A percentile compares a stretch with the other conserved stretches of the same genome.
phyloP scores from a whole-genome alignment of 2,797 vertebrate species.

The Smutsia gigantea region DNA sequence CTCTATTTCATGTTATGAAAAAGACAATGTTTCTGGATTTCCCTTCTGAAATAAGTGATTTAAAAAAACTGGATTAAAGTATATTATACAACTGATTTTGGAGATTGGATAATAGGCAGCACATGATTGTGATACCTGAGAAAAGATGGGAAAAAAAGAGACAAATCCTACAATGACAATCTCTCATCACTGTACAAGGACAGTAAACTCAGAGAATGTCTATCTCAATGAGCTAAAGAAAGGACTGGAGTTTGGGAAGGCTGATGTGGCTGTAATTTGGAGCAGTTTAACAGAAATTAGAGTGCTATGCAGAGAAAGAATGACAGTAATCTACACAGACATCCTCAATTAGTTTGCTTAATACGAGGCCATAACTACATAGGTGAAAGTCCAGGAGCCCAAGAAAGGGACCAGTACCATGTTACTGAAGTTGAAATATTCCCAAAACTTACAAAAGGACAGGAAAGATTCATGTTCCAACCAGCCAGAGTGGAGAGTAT shows the following conservation, averaged over 20 bases:
- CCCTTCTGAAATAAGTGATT: background rate
- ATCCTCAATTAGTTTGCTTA: background rate
- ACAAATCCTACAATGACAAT: background rate
- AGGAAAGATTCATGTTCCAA: too few relatives aligned
- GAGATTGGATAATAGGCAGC: background rate
- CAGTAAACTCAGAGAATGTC: background rate
- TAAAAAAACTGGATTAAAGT: background rate
- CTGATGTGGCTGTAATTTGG: background rate
- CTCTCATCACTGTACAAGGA: background rate
- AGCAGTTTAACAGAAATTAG: background rate
- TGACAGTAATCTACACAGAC: background rate
- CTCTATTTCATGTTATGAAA: background rate
- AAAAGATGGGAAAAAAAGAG: background rate
- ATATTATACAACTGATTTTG: background rate
- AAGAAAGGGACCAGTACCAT: too few relatives aligned
- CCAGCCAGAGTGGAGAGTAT: too few relatives aligned
- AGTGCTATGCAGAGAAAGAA: background rate
- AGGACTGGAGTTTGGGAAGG: background rate
- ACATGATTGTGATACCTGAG: background rate
- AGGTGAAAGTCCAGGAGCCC: background rate
- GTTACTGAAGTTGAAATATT: too few relatives aligned
- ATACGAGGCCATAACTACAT: background rate
- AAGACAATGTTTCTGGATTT: background rate
- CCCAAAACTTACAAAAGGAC: too few relatives aligned
- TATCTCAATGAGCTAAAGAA: background rate